Base-by-base conservation (phyloP, 2,113 vertebrate genomes). In the Tonatia bakeri region DNA sequence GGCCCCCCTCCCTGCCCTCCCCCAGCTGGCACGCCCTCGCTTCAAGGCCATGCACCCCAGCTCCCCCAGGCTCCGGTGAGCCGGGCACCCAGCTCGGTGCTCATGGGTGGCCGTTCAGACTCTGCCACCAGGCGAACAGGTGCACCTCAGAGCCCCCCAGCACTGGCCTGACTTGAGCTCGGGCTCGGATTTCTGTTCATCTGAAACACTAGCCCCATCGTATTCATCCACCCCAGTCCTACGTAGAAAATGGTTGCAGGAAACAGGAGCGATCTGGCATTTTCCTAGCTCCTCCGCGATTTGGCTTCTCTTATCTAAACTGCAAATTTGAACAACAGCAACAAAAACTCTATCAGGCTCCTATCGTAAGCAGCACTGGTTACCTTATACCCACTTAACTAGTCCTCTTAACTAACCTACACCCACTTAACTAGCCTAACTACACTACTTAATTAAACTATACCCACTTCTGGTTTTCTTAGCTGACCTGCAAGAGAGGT, bases 111-210 rank as follows among this genome's bases (percentile, higher is more conserved):
- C 24, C 31, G 6, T 22, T 24, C 86, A 69, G 67, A 56, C 47
- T 76, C 28, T 9, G 45, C 15, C 56, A 26, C 5, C 17, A 64
- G 31, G 72, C 28, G 17, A n/a, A 80, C 1, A 83, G 26, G 28
- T 36, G 7, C 12, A 50, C 24, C n/a, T 26, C 36, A 9, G 43
- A 40, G 81, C 36, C 61, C 14, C 0, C 0, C 0, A 9, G 64
- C 1, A 16, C 28, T 40, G n/a, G n/a, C 38, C 69, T 52, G 28
- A 7, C 24, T 6, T 10, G 54, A 47, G 22, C 28, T 52, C 75
- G 26, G 40, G 5, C 75, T 64, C 47, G 14, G 31, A 72, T 84
- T 38, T 86, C 64, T 40, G 15, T 61, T 20, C 12, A 28, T 26
- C 86, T 72, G 33, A 75, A 64, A 40, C 10, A 7, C 33, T 36